These are phyloP conservation scores for Oplegnathus fasciatus DNA, from an alignment of 2,113 vertebrate genomes.

Conservation along the genomic window DNA sequence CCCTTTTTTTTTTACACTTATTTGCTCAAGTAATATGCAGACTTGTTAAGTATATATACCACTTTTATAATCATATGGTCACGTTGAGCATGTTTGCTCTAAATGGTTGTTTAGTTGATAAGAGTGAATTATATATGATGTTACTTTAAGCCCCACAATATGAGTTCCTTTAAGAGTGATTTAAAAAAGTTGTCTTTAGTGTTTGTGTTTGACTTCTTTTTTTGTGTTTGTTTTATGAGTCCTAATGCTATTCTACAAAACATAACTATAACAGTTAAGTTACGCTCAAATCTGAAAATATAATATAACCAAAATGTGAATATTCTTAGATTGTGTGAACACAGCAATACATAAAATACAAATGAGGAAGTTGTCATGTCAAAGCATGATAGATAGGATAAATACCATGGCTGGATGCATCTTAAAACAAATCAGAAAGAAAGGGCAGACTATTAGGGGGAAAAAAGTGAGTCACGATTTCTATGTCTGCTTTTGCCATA, in stretches of 20 bases:
- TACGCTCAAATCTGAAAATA: neutral
- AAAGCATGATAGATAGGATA: slow-evolving; percentile 44
- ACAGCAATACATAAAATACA: slow-evolving; percentile 35
- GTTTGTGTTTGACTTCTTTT: neutral
- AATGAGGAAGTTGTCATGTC: slow-evolving; percentile 40
- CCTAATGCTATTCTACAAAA: neutral
- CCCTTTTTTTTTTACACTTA: too few species aligned
- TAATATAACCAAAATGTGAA: slow-evolving; percentile 22
- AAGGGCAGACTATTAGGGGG: slow-evolving; percentile 29
- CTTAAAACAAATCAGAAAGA: slow-evolving; percentile 47
- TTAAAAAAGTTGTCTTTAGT: neutral
- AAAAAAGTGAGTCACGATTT: slow-evolving; percentile 57
- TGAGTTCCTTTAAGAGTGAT: neutral
- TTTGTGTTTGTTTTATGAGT: neutral
- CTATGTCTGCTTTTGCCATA: slow-evolving; percentile 42
- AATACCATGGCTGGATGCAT: slow-evolving; percentile 42
- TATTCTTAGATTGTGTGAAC: slow-evolving; percentile 13
- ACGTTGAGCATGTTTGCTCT: neutral
- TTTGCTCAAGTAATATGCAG: neutral
- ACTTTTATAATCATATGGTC: neutral
- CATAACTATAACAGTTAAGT: too few species aligned
- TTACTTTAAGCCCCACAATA: neutral
- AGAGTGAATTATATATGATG: neutral
- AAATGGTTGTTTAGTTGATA: neutral
- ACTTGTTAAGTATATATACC: neutral